Conservation (phyloP, 1,140 invertebrate genomes). For the Oedothorax gibbosus region DNA sequence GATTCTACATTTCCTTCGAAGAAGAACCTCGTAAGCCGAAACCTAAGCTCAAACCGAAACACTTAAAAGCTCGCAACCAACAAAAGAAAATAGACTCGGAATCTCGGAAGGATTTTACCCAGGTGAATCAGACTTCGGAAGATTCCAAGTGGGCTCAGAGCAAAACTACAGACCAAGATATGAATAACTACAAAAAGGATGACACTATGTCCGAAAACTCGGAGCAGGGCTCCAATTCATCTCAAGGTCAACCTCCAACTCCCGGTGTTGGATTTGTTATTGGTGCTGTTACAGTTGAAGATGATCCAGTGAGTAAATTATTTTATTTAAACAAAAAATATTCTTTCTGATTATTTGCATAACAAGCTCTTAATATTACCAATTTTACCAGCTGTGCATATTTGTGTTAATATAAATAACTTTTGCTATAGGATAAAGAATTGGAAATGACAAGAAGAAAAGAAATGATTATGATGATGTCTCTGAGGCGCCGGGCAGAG, state of each 20-base stretch:
- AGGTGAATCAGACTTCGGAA: not conserved
- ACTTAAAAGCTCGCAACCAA: conserved; percentile 64
- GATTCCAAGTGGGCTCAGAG: not conserved
- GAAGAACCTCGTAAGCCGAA: conserved; percentile 89
- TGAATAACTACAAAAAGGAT: not conserved
- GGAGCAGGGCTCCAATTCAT: not conserved
- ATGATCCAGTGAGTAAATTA: conserved; percentile 75
- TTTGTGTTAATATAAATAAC: not conserved
- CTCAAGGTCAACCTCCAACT: conserved; percentile 4
- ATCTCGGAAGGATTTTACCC: conserved; percentile 24
- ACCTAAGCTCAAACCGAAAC: conserved; percentile 82
- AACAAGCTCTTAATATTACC: too few species aligned
- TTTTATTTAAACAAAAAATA: not conserved
- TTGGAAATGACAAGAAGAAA: conserved; percentile 92
- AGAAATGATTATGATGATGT: conserved; percentile 87
- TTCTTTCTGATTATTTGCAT: too few species aligned
- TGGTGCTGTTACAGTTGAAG: conserved; percentile 75
- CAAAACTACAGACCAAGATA: not conserved
- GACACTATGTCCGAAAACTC: conserved; percentile 8
- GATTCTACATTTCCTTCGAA: conserved; percentile 96
- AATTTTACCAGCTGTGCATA: not conserved
- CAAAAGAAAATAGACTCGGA: conserved; percentile 54
- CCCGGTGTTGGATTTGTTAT: conserved; percentile 77
- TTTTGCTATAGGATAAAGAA: conserved; percentile 67
- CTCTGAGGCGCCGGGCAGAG: conserved; percentile 85